These are phyloP conservation scores for Junco hyemalis DNA, from an alignment of 2,113 vertebrate genomes.

Conservation along the genomic window DNA sequence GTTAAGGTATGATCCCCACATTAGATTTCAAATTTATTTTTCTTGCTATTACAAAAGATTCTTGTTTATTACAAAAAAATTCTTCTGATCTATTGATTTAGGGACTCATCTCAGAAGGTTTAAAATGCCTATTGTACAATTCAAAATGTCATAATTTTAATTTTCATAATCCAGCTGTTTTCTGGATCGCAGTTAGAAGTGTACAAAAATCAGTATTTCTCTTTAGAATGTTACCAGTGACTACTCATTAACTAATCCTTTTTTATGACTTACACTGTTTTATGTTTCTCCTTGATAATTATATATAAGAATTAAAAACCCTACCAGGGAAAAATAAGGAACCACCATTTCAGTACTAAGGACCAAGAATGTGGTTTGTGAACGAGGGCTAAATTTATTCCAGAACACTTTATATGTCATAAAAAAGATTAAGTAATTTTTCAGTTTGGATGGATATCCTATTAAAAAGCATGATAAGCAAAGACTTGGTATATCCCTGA, in stretches of 20 bases:
- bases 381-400: not conserved
- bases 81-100: not conserved
- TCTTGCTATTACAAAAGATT: not conserved
- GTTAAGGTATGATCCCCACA: not conserved
- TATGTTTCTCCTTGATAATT: not conserved
- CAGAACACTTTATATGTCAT: not conserved
- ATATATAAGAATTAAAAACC: not conserved
- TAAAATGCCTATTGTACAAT: not conserved
- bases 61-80: not conserved
- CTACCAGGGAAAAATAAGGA: accelerated
- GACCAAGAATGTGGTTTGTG: not conserved
- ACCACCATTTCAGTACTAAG: not conserved
- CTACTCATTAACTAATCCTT: not conserved
- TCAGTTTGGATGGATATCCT: not conserved
- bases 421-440: not conserved
- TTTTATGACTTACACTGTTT: not conserved
- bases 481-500: not conserved
- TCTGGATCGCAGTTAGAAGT: not conserved
- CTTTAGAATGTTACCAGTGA: not conserved
- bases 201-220: not conserved
- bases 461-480: not conserved
- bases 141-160: not conserved
- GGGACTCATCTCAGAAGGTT: not conserved
- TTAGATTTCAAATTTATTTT: not conserved
- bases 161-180: not conserved